Base-by-base conservation (phyloP, 2,888 invertebrate species). In the Lissocephala sabroskyi region DNA sequence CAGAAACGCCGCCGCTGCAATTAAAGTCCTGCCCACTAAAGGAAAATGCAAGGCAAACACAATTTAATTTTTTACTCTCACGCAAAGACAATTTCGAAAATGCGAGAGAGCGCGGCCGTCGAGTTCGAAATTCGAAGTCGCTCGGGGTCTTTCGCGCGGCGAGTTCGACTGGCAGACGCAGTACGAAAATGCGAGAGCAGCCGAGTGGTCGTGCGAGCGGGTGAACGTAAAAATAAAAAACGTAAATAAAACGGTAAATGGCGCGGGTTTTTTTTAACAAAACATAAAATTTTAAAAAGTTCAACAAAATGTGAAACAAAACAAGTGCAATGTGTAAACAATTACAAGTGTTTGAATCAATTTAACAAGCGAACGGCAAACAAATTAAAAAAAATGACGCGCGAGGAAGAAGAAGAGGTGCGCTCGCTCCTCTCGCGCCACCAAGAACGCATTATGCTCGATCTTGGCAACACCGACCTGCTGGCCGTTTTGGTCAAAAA, bases 401-500 rank as follows among this genome's bases (percentile, higher is more conserved):
- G 66, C 44, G 84, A 82, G 59, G 84, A 84, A 60, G 83, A 82
- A 59, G 84, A 84, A 52, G 84, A 84, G 61, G 89, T 90, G 62
- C 88, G 89, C 80, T 87, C 88, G 67, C 86, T 89, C 59, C 84
- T 90, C 49, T 85, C 87, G 65, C 87, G 89, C 45, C 89, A 90
- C 82, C 89, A 88, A 83, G 85, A 87, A 41, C 87, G 88, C 52
- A 86, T 90, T 68, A 86, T 89, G 71, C 87, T 87, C 52, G 89
- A 90, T 85, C 81, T 90, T 63, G 86, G 87, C 75, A 87, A 88
- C 61, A 89, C 89, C 56, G 88, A 89, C 81, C 84, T 90, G 43
- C 78, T 90, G 62, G 87, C 88, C 56, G 87, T 88, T 58, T 85
- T 90, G 51, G 89, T 89, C 46, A 90, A 90, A 79, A 90, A 89